Evolutionary conservation across 1,140 invertebrate genomes (phyloP), one percentile per base, ranked within the genome.

Genomic region (Contarinia nasturtii): DNA sequence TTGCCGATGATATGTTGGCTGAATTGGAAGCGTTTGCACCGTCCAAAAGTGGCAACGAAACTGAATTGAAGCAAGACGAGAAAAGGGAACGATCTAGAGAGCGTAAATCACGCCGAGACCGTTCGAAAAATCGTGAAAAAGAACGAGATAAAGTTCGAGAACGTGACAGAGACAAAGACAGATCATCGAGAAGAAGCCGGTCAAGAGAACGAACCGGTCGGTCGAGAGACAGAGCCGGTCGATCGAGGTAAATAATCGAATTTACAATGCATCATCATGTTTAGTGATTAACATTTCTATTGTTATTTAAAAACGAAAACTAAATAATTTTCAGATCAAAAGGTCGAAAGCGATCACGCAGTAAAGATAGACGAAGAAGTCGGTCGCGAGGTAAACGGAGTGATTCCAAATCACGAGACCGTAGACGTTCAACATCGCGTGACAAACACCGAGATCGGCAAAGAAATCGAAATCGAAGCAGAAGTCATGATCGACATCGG

Each of bases 1-100:
- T 81, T 40, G 77, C 87, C 15, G 77, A 81, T 55, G 78, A 85
- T 60, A 79, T 86, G 38, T 90, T 97, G 85, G 79, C 82, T 41
- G 82, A 87, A 54, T 68, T 96, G 40, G 90, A 95, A 67, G 82
- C 86, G 14, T 62, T 94, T 17, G 85, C 88, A 11, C 86, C 86
- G 0, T 69, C 73, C 15, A 57, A 58, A 1, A 27, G 42, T 1
- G 48, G 40, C 50, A 55, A 43, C 50, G 17, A 44, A 15, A 12
- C 3, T 27, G 11, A 43, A 43, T 3, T 43, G 14, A 15, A 18
- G 15, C 2, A 15, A 20, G 18, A 7, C 18, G 41, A 43, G 18
- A 18, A 19, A 4, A 14, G 27, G 4, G 18, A 59, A 48, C 51
- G 43, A 45, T 37, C 46, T 8, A 48, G 44, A 47, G 17, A 40